These are phyloP conservation scores for Leptoclinus maculatus DNA, from an alignment of 2,797 vertebrate species.

Conservation along the genomic window DNA sequence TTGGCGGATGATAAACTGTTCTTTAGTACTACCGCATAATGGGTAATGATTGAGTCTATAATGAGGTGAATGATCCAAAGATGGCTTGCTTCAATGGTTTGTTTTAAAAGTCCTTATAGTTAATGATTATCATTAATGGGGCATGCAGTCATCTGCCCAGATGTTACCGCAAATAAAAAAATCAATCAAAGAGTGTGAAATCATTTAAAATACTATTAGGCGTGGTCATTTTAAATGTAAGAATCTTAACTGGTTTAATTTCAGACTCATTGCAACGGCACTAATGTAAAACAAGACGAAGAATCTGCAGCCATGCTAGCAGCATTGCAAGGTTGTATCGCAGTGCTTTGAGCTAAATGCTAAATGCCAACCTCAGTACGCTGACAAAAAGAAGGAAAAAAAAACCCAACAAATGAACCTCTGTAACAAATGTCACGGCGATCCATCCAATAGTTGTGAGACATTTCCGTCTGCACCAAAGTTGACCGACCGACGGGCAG, in stretches of 20 bases:
- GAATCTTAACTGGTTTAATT: not conserved
- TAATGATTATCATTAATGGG: conserved; percentile 17
- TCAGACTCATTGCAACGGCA: not conserved
- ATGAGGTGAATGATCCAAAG: conserved; percentile 11
- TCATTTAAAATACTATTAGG: conserved; percentile 1
- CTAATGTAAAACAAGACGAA: not conserved
- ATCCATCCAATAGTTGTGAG: not conserved
- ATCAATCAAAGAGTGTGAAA: conserved; percentile 11
- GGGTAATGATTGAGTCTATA: not conserved
- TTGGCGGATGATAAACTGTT: not conserved
- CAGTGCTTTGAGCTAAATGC: not conserved
- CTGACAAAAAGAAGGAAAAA: not conserved
- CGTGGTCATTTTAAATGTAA: not conserved
- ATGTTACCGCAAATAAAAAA: conserved; percentile 7
- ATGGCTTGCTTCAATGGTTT: not conserved
- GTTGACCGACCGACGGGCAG: not conserved
- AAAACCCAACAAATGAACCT: not conserved
- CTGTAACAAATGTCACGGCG: not conserved
- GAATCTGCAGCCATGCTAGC: not conserved
- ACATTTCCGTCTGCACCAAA: not conserved
- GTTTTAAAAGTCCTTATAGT: not conserved
- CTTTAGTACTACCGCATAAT: not conserved
- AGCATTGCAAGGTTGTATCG: not conserved
- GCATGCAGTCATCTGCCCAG: conserved; percentile 1
- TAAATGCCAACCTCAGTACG: not conserved